These are phyloP conservation scores for Alcedo atthis DNA, from an alignment of 2,797 vertebrate genomes.

Conservation along the genomic window DNA sequence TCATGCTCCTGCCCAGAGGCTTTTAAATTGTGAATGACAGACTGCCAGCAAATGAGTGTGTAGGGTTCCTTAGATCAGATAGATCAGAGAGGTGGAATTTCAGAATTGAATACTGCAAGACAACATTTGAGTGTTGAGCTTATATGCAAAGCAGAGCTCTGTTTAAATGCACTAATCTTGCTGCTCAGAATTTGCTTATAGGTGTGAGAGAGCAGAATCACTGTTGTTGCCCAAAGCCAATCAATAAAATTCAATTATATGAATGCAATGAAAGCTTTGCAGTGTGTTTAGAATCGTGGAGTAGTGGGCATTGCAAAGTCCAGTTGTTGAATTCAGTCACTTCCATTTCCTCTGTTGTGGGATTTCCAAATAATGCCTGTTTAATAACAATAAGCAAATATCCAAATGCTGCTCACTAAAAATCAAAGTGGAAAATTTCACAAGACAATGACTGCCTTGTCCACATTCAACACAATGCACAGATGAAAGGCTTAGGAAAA, in stretches of 20 bases:
- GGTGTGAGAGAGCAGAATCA: background rate
- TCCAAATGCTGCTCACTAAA: background rate
- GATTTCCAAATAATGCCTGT: background rate
- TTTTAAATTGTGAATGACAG: background rate
- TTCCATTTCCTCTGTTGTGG: background rate
- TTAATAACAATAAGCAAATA: background rate
- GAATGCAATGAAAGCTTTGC: background rate
- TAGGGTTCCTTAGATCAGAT: background rate
- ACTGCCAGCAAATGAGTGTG: background rate
- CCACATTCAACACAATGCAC: background rate
- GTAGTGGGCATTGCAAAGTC: background rate
- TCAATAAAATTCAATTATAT: background rate
- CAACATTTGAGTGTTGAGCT: background rate
- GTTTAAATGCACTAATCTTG: background rate
- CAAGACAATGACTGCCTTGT: background rate
- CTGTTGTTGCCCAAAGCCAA: background rate
- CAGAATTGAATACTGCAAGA: background rate
- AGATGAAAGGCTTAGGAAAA: background rate
- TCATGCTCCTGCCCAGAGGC: background rate
- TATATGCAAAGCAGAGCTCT: background rate
- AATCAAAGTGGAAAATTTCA: background rate
- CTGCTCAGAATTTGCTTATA: background rate
- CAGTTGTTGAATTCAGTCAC: background rate
- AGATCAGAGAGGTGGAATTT: background rate
- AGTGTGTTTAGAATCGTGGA: background rate